Base-by-base conservation (phyloP, 2,888 invertebrate genomes). In the Sarcophaga caerulescens region DNA sequence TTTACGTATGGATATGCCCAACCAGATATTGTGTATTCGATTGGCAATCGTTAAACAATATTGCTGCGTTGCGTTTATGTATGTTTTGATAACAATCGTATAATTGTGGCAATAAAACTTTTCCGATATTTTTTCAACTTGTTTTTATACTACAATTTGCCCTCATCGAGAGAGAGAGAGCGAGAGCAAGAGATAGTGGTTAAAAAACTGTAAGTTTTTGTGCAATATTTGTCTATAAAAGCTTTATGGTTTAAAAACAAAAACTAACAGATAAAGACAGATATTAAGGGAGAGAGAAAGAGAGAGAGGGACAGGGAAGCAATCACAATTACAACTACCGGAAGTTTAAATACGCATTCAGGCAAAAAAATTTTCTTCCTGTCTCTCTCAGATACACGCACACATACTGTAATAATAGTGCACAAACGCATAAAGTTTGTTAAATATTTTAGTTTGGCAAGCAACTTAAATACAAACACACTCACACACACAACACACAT, bases 21-120 rank as follows among this genome's bases (percentile, higher is more conserved):
- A 65, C 10, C 10, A 84, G 68, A 84, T 84, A 71, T 66, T 63
- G 47, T 74, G 59, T 35, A 74, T 47, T 63, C 76, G 89, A 88
- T 91, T 89, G 89, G 89, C 90, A 91, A 90, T 90, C 89, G 89
- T 92, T 90, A 35, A 35, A 90, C 90, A 89, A 89, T 90, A 89
- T 88, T 91, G 63, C 25, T 70, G 65, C 19, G 45, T 70, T 81
- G 69, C 90, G 90, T 89, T 89, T 90, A 74, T 89, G 88, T 87
- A 84, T 77, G 73, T 78, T 35, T 88, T 89, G 91, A 92, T 92
- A 92, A 93, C 91, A 35, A 35, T 35, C 35, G 35, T 90, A 91
- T 93, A 93, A 92, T 92, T 92, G 92, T 89, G 87, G 90, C 90
- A 92, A 93, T 93, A 93, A 93, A 92, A 92, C 90, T 90, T 91